Conservation (phyloP, 2,797 vertebrate genomes). For the Sorex maritimensis region DNA sequence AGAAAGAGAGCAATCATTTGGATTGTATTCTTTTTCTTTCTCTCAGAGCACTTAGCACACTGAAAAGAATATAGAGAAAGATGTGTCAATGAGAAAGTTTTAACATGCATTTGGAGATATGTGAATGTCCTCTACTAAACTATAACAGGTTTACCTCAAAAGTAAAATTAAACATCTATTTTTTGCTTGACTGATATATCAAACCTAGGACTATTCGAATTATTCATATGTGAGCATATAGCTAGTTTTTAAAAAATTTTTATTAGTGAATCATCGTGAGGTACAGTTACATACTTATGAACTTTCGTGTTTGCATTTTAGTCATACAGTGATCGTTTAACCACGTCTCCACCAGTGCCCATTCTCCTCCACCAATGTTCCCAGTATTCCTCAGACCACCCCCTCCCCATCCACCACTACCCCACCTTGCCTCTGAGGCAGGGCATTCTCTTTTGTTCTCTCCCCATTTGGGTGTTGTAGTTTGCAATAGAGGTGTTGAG, state of each 20-base stretch:
- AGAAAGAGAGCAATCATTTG: background rate
- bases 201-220: background rate
- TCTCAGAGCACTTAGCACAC: background rate
- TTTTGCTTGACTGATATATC: background rate
- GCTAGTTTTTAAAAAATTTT: background rate
- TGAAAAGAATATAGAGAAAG: background rate
- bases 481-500: too few species aligned
- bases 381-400: too few species aligned
- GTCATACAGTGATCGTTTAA: too few species aligned
- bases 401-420: too few species aligned
- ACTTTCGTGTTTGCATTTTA: too few species aligned
- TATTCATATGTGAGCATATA: background rate
- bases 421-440: too few species aligned
- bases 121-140: background rate
- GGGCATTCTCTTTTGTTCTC: too few species aligned
- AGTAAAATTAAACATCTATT: background rate
- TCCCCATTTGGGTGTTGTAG: too few species aligned
- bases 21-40: conserved; percentile 8
- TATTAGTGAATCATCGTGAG: too few species aligned
- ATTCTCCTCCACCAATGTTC: too few species aligned
- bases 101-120: background rate
- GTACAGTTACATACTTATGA: too few species aligned
- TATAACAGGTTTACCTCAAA: background rate
- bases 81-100: background rate
- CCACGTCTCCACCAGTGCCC: too few species aligned